A percentile compares a stretch with the other conserved stretches of the same genome.
Conservation (phyloP, 2,888 invertebrate genomes). For the Petrolisthes cinctipes region DNA sequence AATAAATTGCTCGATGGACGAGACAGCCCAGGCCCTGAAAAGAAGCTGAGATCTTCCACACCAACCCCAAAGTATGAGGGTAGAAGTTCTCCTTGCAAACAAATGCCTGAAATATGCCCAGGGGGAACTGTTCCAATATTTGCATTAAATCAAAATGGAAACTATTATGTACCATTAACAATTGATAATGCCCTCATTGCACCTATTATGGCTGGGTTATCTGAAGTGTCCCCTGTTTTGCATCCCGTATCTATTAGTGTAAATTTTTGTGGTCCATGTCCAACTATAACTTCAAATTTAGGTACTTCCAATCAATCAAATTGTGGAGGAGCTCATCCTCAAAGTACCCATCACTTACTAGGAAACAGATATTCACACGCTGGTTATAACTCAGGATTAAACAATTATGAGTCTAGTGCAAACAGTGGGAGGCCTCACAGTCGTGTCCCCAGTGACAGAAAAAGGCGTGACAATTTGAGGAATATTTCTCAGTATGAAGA, state of each 20-base stretch:
- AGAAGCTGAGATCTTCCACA: conserved; percentile 27
- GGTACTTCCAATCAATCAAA: conserved; percentile 34
- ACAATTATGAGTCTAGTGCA: conserved; percentile 34
- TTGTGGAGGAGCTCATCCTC: conserved; percentile 21
- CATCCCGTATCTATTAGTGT: conserved; percentile 64
- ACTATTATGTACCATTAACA: conserved; percentile 63
- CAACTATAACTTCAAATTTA: conserved; percentile 46
- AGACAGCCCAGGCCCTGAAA: conserved; percentile 38
- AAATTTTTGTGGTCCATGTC: conserved; percentile 56
- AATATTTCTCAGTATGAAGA: conserved; percentile 46
- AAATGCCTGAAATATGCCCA: conserved; percentile 21
- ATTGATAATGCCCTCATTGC: conserved; percentile 60
- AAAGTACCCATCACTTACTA: conserved; percentile 21
- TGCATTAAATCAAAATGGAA: conserved; percentile 62
- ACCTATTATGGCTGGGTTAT: conserved; percentile 47
- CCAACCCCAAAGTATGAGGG: conserved; percentile 37
- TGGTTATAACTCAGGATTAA: conserved; percentile 7
- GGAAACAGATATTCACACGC: conserved; percentile 27
- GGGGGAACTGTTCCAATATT: conserved; percentile 58
- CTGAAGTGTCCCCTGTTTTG: conserved; percentile 54
- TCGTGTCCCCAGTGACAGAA: conserved; percentile 30
- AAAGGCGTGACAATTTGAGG: conserved; percentile 17
- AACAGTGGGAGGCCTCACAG: conserved; percentile 41
- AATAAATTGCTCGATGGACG: conserved; percentile 39
- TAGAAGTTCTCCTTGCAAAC: conserved; percentile 24